These are phyloP conservation scores for Brotula barbata DNA, from an alignment of 2,797 vertebrate genomes.

Conservation along the genomic window DNA sequence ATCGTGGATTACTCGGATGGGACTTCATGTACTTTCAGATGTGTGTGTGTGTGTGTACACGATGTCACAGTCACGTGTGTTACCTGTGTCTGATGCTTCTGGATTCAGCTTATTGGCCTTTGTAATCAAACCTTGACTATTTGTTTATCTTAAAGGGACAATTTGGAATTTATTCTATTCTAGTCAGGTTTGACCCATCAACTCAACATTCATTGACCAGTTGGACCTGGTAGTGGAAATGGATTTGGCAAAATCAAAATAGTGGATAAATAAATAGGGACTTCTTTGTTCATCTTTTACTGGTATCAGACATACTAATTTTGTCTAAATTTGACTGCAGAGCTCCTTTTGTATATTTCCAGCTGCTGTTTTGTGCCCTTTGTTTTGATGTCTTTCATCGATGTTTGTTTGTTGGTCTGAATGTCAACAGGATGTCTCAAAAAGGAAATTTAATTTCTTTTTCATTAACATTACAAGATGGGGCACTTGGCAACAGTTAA, in stretches of 20 bases:
- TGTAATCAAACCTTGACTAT: conserved; percentile 28
- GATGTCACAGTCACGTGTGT: background rate
- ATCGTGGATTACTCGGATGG: conserved; percentile 36
- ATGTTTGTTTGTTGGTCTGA: conserved; percentile 11
- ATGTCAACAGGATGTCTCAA: too few relatives aligned
- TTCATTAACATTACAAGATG: too few relatives aligned
- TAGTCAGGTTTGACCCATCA: too few relatives aligned
- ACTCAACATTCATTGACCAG: too few relatives aligned
- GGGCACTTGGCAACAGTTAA: too few relatives aligned
- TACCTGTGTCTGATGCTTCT: conserved; percentile 16
- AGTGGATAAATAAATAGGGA: too few relatives aligned
- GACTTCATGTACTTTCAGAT: background rate
- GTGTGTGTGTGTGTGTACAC: background rate
- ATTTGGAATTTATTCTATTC: too few relatives aligned
- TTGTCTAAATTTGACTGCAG: conserved; percentile 62
- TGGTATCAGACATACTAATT: conserved; percentile 76
- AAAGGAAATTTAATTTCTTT: too few relatives aligned
- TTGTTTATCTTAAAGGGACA: too few relatives aligned
- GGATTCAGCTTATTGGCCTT: conserved; percentile 10
- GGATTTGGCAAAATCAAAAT: too few relatives aligned
- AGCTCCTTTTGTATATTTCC: conserved; percentile 30
- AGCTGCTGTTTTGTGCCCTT: conserved; percentile 19
- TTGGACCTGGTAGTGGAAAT: too few relatives aligned
- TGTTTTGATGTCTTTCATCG: too few relatives aligned
- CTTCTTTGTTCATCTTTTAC: conserved; percentile 74